Conservation (phyloP, 2,797 vertebrate genomes). For the Rhadinocentrus ornatus region DNA sequence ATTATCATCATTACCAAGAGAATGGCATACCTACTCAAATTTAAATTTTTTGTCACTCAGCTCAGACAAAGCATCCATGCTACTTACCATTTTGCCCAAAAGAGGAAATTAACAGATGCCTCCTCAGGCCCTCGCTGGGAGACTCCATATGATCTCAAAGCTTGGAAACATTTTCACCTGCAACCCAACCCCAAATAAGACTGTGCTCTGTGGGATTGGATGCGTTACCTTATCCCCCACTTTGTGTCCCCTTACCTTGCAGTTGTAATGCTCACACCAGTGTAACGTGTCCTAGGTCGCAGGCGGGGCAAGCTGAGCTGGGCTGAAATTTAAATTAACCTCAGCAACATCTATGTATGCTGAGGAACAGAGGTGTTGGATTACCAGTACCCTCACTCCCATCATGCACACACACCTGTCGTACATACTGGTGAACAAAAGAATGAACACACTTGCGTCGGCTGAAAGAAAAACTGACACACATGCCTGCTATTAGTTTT, state of each 20-base stretch:
- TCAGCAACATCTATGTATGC: slow-evolving; percentile 77
- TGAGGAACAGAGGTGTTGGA: slow-evolving; percentile 70
- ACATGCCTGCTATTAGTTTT: slow-evolving; percentile 30
- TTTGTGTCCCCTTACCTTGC: slow-evolving; percentile 82
- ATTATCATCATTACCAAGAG: not conserved
- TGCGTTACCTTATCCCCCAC: slow-evolving; percentile 80
- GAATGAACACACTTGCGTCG: slow-evolving; percentile 39
- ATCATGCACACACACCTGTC: slow-evolving; percentile 66
- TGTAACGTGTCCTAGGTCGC: slow-evolving; percentile 77
- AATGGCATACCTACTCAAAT: not conserved
- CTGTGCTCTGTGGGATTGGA: slow-evolving; percentile 75
- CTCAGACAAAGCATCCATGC: slow-evolving; percentile 30
- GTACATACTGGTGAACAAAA: slow-evolving; percentile 70
- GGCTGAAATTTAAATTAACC: slow-evolving; percentile 84
- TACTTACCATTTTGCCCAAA: slow-evolving; percentile 34
- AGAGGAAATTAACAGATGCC: slow-evolving; percentile 33
- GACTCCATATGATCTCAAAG: slow-evolving; percentile 44
- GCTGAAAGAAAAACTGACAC: slow-evolving; percentile 48
- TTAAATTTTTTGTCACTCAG: not conserved
- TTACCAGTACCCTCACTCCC: slow-evolving; percentile 67
- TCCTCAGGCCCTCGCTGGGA: slow-evolving; percentile 16
- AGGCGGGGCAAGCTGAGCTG: slow-evolving; percentile 70
- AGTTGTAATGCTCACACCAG: slow-evolving; percentile 84
- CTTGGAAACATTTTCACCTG: slow-evolving; percentile 78
- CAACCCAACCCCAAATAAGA: slow-evolving; percentile 71